phyloP scores from a whole-genome alignment of 2,888 invertebrate genomes.

The Synanthedon tipuliformis region DNA sequence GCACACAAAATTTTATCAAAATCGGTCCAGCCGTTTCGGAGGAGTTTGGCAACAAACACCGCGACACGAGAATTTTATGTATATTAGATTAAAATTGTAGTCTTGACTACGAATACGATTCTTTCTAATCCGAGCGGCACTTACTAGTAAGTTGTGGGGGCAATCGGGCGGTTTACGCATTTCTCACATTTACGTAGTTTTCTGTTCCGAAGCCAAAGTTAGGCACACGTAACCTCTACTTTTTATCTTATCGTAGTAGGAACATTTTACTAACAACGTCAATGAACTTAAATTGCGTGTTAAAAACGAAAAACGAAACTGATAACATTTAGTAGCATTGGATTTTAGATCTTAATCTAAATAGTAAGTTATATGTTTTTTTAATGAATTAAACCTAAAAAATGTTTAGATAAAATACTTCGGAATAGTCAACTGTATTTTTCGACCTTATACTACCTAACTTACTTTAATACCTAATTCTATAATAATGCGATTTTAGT shows the following conservation, averaged over 20 bases:
- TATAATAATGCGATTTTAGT: no score
- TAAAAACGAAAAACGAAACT: background rate
- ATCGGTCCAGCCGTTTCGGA: no score
- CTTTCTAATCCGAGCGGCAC: slow-evolving; percentile 60
- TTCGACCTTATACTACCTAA: no score
- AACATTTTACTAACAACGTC: slow-evolving; percentile 9
- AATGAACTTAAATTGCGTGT: slow-evolving; percentile 7
- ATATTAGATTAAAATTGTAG: slow-evolving; percentile 1
- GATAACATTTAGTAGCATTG: background rate
- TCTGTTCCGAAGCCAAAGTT: slow-evolving; percentile 39
- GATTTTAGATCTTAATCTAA: no score
- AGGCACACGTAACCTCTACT: slow-evolving; percentile 22
- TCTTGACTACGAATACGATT: slow-evolving; percentile 37
- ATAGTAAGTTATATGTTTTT: no score
- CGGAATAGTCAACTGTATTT: no score
- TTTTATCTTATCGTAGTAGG: slow-evolving; percentile 16
- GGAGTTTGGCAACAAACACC: no score
- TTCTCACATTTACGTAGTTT: slow-evolving; percentile 54
- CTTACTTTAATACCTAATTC: no score
- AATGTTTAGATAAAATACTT: no score
- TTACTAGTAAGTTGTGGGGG: slow-evolving; percentile 53
- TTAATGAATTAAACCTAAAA: no score
- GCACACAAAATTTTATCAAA: no score
- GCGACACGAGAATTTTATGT: no score
- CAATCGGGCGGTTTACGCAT: slow-evolving; percentile 53